A percentile compares a stretch with the other conserved stretches of the same genome.
Conservation (phyloP, 2,797 vertebrate genomes). For the Molossus alvarezi region DNA sequence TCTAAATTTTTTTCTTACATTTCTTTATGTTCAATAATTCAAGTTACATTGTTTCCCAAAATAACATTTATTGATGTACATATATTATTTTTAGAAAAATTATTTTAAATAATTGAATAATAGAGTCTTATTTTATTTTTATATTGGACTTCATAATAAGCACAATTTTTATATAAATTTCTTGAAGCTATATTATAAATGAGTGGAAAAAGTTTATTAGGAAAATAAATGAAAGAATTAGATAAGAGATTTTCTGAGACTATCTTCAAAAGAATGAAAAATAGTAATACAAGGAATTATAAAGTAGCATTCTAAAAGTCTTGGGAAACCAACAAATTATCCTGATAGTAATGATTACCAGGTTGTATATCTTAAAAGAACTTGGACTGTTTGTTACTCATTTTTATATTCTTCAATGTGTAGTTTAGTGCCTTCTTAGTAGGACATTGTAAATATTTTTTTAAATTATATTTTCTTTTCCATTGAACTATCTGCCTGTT, state of each 20-base stretch:
- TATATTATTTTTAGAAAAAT: background rate
- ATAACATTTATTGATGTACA: background rate
- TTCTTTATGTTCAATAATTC: background rate
- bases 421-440: background rate
- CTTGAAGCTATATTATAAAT: background rate
- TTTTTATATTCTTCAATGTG: background rate
- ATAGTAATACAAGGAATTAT: background rate
- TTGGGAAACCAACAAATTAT: background rate
- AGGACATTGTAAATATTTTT: background rate
- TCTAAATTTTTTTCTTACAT: background rate
- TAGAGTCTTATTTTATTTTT: background rate
- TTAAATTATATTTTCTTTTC: background rate
- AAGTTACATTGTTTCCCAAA: background rate
- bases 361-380: background rate
- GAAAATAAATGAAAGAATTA: background rate
- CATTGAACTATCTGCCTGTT: no score
- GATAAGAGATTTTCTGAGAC: background rate
- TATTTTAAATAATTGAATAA: background rate
- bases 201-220: background rate
- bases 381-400: background rate
- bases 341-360: background rate
- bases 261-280: background rate
- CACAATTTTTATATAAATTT: background rate
- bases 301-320: background rate
- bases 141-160: background rate